Evolutionary conservation across 1,140 invertebrate species (phyloP), one percentile per base, ranked within the genome.

Genomic region (Phymorhynchus buccinoides): DNA sequence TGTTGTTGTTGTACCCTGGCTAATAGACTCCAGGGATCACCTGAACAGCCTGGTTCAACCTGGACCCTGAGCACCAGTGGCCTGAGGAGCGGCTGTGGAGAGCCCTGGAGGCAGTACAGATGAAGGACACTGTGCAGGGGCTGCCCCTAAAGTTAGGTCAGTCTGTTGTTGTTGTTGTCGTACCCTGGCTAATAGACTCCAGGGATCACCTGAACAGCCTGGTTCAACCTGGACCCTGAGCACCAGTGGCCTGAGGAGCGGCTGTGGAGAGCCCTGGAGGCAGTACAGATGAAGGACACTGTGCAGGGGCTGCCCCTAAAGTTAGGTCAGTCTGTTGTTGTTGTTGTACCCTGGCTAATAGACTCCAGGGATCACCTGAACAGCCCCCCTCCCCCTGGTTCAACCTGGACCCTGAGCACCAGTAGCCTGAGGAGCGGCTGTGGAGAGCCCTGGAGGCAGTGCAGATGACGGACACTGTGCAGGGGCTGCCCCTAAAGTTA

Each of bases 321-420:
- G 80, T 86, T 94, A 56, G 91, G 91, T 91, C 86, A 82, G 81
- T 78, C 7, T 62, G 37, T 82, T 4, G n/a, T n/a, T n/a, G n/a
- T n/a, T n/a, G n/a, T n/a, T n/a, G n/a, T n/a, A n/a, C n/a, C n/a
- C n/a, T n/a, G n/a, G n/a, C n/a, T n/a, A n/a, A n/a, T n/a, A n/a
- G n/a, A n/a, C n/a, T n/a, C n/a, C n/a, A n/a, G n/a, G n/a, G n/a
- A n/a, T n/a, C n/a, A n/a, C n/a, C n/a, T n/a, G n/a, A n/a, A n/a
- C n/a, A n/a, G n/a, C n/a, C n/a, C n/a, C n/a, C n/a, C n/a, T n/a
- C n/a, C n/a, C n/a, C n/a, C n/a, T n/a, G n/a, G n/a, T n/a, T n/a
- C n/a, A n/a, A n/a, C n/a, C n/a, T 96, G n/a, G 96, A 96, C 91
- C 96, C 96, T 2, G 94, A 93, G 83, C 89, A 93, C n/a, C 85